Base-by-base conservation (phyloP, 1,140 invertebrate species). In the Rhagoletis pomonella region DNA sequence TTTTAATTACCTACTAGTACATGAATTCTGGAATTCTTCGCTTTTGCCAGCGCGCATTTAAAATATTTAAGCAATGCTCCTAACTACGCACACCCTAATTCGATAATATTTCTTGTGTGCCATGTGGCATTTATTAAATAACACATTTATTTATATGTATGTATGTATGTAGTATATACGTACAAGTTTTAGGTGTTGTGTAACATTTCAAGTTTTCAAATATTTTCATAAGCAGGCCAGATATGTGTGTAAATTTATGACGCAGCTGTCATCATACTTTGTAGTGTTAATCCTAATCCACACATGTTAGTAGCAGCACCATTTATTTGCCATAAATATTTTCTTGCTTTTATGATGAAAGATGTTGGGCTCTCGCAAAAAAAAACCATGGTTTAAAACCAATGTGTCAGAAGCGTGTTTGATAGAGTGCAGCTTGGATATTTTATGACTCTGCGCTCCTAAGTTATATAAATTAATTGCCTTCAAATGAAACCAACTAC, bases 21-120 rank as follows among this genome's bases (percentile, higher is more conserved):
- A 81, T n/a, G 9, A 81, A 81, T 81, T 81, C 47, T 6, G 1
- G 47, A 50, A 81, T 81, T 81, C 47, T 14, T 81, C 55, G 50
- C 73, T 81, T 50, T n/a, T 12, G 1, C 2, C n/a, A 9, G 60
- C 10, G 10, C 10, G 5, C 50, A 14, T 73, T 44, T 14, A 73
- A 73, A 62, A 62, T 12, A 67, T 47, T 47, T 47, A 73, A 29
- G 29, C 29, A 29, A 73, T 44, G 14, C 42, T 47, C 17, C 12
- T 47, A 42, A 12, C 5, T 17, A 73, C 39, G 44, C 67, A 73
- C 42, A 42, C 29, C 64, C 39, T 73, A 9, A 55, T 55, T 39
- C 39, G 14, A 39, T 58, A 81, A 3, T 29, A 58, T 29, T 81
- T 5, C 19, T 58, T 81, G 19, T 47, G n/a, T 14, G 12, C 17